Evolutionary conservation across 1,140 invertebrate genomes (phyloP), one percentile per base, ranked within the genome.

Genomic region (Planococcus citri): DNA sequence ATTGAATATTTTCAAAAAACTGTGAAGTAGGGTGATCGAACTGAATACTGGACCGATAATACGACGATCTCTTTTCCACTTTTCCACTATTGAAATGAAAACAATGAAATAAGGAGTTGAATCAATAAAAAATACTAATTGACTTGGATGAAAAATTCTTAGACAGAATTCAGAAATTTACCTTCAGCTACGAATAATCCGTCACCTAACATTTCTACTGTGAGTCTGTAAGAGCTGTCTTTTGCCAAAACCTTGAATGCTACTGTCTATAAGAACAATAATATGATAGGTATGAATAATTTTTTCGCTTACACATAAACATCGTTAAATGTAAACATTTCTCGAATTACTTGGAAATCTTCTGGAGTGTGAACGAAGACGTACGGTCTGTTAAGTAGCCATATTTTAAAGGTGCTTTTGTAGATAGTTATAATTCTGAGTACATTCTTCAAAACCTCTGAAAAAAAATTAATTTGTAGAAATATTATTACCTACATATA

Each of bases 1-100:
- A 74, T 89, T 84, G 74, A 94, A 90, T 0, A 90, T 82, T 1
- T 84, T 82, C 22, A 64, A 25, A 1, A 91, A 73, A 74, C 91
- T 91, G 70, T 88, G 84, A 71, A 90, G 84, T n/a, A 92, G 76
- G 27, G 92, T 89, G 70, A 87, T 86, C 74, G 90, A 90, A 76
- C 91, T 89, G 75, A 92, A 92, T 0, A 89, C 86, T 17, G 89
- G 88, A 0, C 89, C 92, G 27, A 91, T 75, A 67, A 90, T 78
- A 76, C 82, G 84, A 80, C 74, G 73, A 82, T 88, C 81, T 0
- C 73, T 75, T 69, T 78, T 81, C 88, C 88, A 90, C 70, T 74
- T 73, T n/a, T 73, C 72, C 4, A 73, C 74, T 74, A 57, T 12
- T n/a, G n/a, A n/a, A 41, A 41, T 20, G 17, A 51, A 51, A 51